phyloP scores from a whole-genome alignment of 1,140 invertebrate genomes.

The Atta cephalotes region DNA sequence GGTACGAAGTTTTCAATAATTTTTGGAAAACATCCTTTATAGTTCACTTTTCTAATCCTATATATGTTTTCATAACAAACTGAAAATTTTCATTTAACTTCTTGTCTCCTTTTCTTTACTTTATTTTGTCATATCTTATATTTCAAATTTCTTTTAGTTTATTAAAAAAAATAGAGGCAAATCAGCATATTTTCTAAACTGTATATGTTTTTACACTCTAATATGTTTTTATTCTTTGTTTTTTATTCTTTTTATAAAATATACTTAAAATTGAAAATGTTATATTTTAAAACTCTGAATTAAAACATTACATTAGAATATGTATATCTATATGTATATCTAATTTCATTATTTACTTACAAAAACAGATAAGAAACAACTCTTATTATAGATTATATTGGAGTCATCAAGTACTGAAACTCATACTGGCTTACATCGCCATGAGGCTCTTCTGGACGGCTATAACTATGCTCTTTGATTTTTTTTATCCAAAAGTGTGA shows the following conservation, averaged over 20 bases:
- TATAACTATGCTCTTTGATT: conserved; percentile 56
- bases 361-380: conserved; percentile 10
- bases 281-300: neutral
- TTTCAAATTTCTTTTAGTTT: neutral
- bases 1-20: conserved; percentile 72
- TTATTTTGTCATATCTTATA: neutral
- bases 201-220: no score
- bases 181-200: neutral
- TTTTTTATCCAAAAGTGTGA: conserved; percentile 31
- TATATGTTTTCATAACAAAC: neutral
- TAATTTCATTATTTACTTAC: neutral
- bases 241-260: neutral
- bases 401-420: conserved; percentile 83
- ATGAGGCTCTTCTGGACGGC: conserved; percentile 80
- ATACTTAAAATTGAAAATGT: neutral
- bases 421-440: conserved; percentile 78
- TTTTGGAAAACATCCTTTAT: neutral
- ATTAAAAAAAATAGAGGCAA: neutral
- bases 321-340: neutral
- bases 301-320: neutral
- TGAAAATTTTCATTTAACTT: neutral
- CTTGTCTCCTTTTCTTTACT: neutral
- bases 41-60: neutral
- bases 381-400: conserved; percentile 83
- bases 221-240: neutral